Evolutionary conservation across 2,888 invertebrate species (phyloP).

Genomic region (Flexamia atlantica): DNA sequence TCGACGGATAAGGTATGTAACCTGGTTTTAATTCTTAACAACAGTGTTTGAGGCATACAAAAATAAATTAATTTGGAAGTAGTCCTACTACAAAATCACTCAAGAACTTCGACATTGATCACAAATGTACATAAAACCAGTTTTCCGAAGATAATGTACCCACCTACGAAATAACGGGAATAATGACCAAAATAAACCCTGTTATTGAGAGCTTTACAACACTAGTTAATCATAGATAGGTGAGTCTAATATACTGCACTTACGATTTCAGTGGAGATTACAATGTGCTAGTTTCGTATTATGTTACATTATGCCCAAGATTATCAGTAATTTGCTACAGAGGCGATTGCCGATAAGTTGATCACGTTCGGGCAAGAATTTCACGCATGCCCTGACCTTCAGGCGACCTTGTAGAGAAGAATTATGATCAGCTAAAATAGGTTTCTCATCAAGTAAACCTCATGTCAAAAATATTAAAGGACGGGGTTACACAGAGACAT

Average conservation of each 20-base stretch:
- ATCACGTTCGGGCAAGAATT: neutral
- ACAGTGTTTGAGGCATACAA: too few relatives aligned
- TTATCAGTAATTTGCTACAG: constrained; percentile 1
- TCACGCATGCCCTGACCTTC: constrained; percentile 25
- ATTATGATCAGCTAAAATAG: neutral
- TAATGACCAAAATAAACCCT: neutral
- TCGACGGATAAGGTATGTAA: too few relatives aligned
- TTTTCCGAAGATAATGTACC: too few relatives aligned
- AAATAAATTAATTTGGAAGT: too few relatives aligned
- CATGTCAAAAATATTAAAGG: too few relatives aligned
- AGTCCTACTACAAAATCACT: too few relatives aligned
- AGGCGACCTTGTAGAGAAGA: neutral
- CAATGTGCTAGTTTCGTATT: neutral
- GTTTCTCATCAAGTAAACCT: too few relatives aligned
- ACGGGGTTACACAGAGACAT: too few relatives aligned
- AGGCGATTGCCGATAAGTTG: neutral
- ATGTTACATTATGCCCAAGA: neutral
- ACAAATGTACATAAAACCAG: too few relatives aligned
- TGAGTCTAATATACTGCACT: neutral
- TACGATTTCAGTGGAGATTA: neutral
- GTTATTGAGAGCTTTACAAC: neutral
- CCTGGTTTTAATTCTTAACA: too few relatives aligned
- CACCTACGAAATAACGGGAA: neutral
- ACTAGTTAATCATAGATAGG: constrained; percentile 2
- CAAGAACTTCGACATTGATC: too few relatives aligned